Conservation (phyloP, 37 sponge, comb jelly and placozoan genomes). For the Dysidea cf. avara region DNA sequence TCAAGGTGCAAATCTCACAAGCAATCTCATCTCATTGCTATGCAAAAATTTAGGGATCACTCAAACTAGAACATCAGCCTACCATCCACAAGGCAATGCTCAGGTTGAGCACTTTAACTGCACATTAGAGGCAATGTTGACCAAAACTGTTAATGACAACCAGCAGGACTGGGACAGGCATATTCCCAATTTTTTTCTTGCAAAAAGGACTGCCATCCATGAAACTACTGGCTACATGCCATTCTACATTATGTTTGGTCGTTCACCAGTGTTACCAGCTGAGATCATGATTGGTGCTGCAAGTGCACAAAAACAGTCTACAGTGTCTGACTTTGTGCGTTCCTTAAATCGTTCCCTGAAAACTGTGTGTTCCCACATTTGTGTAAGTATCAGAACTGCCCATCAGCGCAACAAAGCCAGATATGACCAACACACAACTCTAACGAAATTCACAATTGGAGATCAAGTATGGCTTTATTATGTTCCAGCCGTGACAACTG, state of each 20-base stretch:
- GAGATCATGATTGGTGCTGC: conserved; percentile 10
- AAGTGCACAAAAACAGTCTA: background rate
- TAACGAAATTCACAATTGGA: conserved; percentile 1
- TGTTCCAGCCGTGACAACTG: conserved; percentile 37
- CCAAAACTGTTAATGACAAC: conserved; percentile 7
- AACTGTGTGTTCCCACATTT: background rate
- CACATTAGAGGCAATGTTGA: conserved; percentile 10
- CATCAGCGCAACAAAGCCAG: background rate
- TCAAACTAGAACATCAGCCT: no score
- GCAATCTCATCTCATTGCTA: background rate
- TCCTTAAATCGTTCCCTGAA: background rate
- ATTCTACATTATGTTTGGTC: conserved; percentile 11
- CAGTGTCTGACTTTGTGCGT: background rate
- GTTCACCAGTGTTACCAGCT: conserved; percentile 8
- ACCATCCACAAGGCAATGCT: conserved; percentile 55
- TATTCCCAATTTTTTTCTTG: background rate
- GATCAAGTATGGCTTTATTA: conserved; percentile 48
- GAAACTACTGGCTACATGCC: conserved; percentile 7
- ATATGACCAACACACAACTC: background rate
- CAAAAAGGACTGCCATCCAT: conserved; percentile 10
- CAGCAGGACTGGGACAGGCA: conserved; percentile 35
- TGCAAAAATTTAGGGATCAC: conserved; percentile 13
- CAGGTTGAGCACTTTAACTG: conserved; percentile 35
- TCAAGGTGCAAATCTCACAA: conserved; percentile 35
- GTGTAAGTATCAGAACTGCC: no score